A percentile compares a stretch with the other conserved stretches of the same genome.
Evolutionary conservation across 2,113 vertebrate genomes (phyloP).

Genomic region (Blennius ocellaris): DNA sequence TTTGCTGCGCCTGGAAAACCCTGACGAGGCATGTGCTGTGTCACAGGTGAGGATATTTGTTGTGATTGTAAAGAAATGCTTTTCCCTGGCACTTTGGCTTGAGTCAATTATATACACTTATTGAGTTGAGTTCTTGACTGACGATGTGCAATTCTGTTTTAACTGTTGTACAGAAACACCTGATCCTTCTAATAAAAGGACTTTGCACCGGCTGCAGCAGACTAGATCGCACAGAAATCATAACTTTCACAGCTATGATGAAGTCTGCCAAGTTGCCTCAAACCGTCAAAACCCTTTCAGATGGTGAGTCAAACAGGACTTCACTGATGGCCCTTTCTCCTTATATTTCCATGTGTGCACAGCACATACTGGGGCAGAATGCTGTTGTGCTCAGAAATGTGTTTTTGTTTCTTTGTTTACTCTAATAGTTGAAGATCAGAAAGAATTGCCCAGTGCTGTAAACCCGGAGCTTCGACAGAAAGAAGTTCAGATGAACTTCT

Average conservation of each 20-base stretch:
- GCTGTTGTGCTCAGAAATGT: neutral
- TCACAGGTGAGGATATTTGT: conserved; percentile 88
- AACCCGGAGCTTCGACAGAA: conserved; percentile 96
- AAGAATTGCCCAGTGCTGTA: conserved; percentile 91
- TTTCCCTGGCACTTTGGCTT: neutral
- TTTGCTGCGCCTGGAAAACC: conserved; percentile 94
- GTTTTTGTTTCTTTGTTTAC: conserved; percentile 8
- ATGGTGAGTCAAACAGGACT: conserved; percentile 81
- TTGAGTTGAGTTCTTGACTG: neutral
- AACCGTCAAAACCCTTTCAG: conserved; percentile 97
- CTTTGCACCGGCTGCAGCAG: conserved; percentile 97
- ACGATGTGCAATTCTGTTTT: conserved; percentile 18
- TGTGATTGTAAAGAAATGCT: too few species aligned
- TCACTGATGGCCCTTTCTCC: neutral
- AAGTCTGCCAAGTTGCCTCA: conserved; percentile 98
- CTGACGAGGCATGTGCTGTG: conserved; percentile 97
- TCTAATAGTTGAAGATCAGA: conserved; percentile 95
- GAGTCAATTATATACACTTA: too few species aligned
- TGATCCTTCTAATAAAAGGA: conserved; percentile 98
- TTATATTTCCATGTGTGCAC: too few species aligned
- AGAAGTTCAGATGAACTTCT: conserved; percentile 99
- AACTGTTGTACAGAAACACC: conserved; percentile 88
- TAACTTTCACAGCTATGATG: conserved; percentile 99
- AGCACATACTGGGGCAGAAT: neutral
- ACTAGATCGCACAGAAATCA: conserved; percentile 96